Evolutionary conservation across 2,797 vertebrate genomes (phyloP).

Genomic region (Gymnocypris eckloni): DNA sequence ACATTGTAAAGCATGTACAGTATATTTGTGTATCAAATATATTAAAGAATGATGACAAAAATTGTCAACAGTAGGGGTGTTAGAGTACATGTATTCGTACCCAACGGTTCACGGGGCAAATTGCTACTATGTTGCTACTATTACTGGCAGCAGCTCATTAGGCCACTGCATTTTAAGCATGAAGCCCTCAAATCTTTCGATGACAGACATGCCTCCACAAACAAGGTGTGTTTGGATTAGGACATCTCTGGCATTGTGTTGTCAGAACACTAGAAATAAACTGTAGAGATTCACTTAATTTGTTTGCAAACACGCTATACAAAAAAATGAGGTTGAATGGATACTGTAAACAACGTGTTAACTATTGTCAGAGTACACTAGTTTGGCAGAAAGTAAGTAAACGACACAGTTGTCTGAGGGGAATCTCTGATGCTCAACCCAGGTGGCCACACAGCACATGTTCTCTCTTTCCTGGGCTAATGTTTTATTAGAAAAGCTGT

Average conservation of each 20-base stretch:
- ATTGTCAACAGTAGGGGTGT: not conserved
- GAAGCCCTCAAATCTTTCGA: not conserved
- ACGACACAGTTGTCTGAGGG: not conserved
- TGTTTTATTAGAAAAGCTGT: not conserved
- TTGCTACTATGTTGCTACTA: constrained; percentile 18
- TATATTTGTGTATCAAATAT: not conserved
- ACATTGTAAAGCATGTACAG: not conserved
- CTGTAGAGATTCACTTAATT: not conserved
- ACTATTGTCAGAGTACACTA: not conserved
- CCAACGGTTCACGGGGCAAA: too few relatives aligned
- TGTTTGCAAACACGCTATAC: not conserved
- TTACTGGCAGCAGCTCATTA: constrained; percentile 33
- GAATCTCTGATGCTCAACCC: constrained; percentile 10
- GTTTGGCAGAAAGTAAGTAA: not conserved
- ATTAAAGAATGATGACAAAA: not conserved
- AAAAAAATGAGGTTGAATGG: not conserved
- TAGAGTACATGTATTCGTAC: too few relatives aligned
- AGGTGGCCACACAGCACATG: not conserved
- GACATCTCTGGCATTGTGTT: not conserved
- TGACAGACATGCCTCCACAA: not conserved
- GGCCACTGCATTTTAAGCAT: constrained; percentile 7
- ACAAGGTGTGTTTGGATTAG: not conserved
- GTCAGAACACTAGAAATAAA: not conserved
- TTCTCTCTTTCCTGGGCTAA: not conserved
- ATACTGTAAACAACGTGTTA: not conserved